Evolutionary conservation across 2,113 vertebrate genomes (phyloP), one percentile per base, ranked within the genome.

Genomic region (Chaetodon trifascialis): DNA sequence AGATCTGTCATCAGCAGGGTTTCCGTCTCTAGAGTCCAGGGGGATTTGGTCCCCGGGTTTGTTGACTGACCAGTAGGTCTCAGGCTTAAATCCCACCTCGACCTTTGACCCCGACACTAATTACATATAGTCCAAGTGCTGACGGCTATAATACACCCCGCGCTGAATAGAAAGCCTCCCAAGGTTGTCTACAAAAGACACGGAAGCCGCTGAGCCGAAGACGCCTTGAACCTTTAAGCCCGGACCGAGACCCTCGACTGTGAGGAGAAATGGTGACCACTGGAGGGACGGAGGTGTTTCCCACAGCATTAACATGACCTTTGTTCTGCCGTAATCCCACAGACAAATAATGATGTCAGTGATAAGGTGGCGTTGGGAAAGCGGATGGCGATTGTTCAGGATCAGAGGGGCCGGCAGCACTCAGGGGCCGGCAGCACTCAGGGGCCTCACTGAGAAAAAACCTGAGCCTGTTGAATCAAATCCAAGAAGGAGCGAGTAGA

Each of bases 1-100:
- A 96, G 89, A 96, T 95, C 95, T 88, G 95, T 99, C 90, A 96
- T 95, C 95, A 95, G 97, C 71, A 93, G 96, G 93, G 69, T 98
- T 97, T 95, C 96, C 95, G 52, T 97, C 97, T 93, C 75, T 94
- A 94, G 73, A 96, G 97, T 95, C 92, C 95, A 75, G 95, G 96
- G 88, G 76, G 84, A 94, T 97, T 89, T 81, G 95, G 96, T 87
- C 68, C 75, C 69, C 23, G 1, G 79, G 74, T 98, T 94, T 87
- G 92, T 92, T 90, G 89, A 90, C 89, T 89, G 90, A 93, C 89
- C 88, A 87, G 79, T 77, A 77, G 85, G 81, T 89, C 86, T 82
- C 80, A 81, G 79, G 73, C 86, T 85, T 92, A 91, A 92, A 86
- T 88, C 89, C 88, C 47, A 67, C 74, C 85, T 49, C 86, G 84